phyloP scores from a whole-genome alignment of 2,113 vertebrate species.

The Hystrix cristata region DNA sequence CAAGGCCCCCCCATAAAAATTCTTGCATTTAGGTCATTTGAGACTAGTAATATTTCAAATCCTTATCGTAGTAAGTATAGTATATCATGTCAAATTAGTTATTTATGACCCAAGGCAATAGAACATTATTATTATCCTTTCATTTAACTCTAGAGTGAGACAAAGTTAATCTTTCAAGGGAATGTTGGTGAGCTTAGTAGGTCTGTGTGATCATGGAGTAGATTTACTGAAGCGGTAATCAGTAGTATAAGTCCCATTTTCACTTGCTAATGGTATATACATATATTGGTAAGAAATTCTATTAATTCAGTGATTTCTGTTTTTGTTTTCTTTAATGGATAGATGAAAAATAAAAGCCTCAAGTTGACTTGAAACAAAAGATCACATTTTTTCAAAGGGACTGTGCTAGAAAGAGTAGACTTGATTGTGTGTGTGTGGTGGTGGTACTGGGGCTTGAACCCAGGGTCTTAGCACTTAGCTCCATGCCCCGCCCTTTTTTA shows the following conservation, averaged over 20 bases:
- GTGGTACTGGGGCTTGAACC: background rate
- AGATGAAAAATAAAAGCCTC: background rate
- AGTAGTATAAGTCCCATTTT: background rate
- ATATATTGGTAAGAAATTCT: background rate
- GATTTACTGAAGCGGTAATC: background rate
- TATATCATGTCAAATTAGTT: background rate
- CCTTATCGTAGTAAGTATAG: background rate
- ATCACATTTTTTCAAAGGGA: background rate
- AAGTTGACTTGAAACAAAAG: background rate
- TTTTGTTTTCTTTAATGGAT: background rate
- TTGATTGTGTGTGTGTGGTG: background rate
- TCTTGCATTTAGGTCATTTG: background rate
- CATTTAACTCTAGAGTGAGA: background rate
- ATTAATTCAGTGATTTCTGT: background rate
- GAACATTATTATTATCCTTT: conserved; percentile 9
- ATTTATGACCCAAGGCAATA: background rate
- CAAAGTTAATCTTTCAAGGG: background rate
- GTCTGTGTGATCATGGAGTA: background rate
- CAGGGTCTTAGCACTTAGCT: background rate
- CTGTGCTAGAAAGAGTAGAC: background rate
- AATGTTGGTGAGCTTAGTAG: background rate
- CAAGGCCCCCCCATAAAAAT: fast-evolving
- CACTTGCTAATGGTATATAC: background rate
- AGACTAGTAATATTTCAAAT: background rate
- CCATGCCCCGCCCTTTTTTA: background rate